Evolutionary conservation across 2,888 invertebrate genomes (phyloP).

Genomic region (Cremastinae sp.): DNA sequence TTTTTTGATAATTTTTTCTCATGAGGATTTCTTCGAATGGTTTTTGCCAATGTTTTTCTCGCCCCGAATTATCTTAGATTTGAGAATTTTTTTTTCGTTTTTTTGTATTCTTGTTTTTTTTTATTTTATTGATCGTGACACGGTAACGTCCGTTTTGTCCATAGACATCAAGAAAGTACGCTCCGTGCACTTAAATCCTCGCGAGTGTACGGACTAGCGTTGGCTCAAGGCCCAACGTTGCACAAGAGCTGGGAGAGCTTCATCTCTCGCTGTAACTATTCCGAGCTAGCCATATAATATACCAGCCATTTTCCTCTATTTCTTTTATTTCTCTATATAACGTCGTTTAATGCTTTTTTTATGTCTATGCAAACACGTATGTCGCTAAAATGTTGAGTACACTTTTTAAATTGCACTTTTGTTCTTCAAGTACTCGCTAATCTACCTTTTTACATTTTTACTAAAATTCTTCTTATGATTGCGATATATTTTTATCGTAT

Average conservation of each 20-base stretch:
- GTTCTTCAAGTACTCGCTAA: too few species aligned
- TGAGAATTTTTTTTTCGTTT: background rate
- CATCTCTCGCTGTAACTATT: constrained; percentile 14
- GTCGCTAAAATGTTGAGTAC: too few species aligned
- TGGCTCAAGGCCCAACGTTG: constrained; percentile 40
- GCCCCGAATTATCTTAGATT: too few species aligned
- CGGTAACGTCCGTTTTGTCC: constrained; percentile 46
- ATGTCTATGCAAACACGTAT: too few species aligned
- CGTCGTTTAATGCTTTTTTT: too few species aligned
- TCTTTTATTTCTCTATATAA: too few species aligned
- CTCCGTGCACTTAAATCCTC: constrained; percentile 2
- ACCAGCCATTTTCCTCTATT: too few species aligned
- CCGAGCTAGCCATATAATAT: too few species aligned
- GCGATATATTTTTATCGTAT: too few species aligned
- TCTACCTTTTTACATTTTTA: too few species aligned
- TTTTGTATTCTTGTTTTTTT: constrained; percentile 14
- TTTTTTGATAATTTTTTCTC: constrained; percentile 29
- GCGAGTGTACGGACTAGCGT: constrained; percentile 22
- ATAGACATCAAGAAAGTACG: constrained; percentile 23
- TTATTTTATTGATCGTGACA: constrained; percentile 7
- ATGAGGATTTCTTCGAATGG: constrained; percentile 12
- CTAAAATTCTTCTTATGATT: too few species aligned
- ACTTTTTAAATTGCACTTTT: too few species aligned
- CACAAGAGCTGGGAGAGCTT: constrained; percentile 30
- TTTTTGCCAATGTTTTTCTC: constrained; percentile 2